Percentiles rank a stretch among this genome's conserved stretches.
Conservation (phyloP, 2,888 invertebrate genomes). For the Aphodius sticticus region DNA sequence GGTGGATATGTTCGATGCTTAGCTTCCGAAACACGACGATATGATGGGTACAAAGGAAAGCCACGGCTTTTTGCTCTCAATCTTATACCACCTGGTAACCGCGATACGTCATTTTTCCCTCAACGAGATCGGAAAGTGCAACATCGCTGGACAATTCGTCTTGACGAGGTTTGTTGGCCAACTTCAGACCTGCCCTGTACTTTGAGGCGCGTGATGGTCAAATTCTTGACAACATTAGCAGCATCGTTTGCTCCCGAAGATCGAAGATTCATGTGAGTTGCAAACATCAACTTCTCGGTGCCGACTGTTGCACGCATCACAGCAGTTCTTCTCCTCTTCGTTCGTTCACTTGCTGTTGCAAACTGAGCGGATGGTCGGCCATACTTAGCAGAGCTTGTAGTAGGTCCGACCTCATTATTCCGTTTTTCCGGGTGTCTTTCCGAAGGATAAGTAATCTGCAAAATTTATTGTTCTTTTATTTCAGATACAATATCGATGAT, state of each 20-base stretch:
- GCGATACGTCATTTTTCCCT: slow-evolving; percentile 30
- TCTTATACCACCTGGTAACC: slow-evolving; percentile 25
- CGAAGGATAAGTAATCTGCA: background rate
- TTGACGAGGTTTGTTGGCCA: background rate
- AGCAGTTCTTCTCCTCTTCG: slow-evolving; percentile 23
- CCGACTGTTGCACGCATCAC: slow-evolving; percentile 30
- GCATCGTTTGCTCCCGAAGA: slow-evolving; percentile 39
- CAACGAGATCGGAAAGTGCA: slow-evolving; percentile 37
- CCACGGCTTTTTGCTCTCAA: slow-evolving; percentile 12
- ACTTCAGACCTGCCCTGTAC: slow-evolving; percentile 36
- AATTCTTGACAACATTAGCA: slow-evolving; percentile 40
- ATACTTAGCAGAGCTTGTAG: background rate
- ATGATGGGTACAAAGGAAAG: slow-evolving; percentile 36
- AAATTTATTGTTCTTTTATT: background rate
- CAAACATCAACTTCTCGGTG: slow-evolving; percentile 37
- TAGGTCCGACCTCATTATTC: background rate
- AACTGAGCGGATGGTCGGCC: slow-evolving; percentile 19
- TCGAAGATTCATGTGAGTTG: slow-evolving; percentile 43
- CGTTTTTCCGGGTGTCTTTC: background rate
- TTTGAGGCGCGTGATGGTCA: slow-evolving; percentile 37
- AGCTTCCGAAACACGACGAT: too few species aligned
- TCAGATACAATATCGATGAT: background rate
- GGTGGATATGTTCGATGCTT: slow-evolving; percentile 39
- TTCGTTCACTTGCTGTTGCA: slow-evolving; percentile 22
- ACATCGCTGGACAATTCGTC: slow-evolving; percentile 6